Base-by-base conservation (phyloP, 1,140 invertebrate genomes). In the Panonychus citri region DNA sequence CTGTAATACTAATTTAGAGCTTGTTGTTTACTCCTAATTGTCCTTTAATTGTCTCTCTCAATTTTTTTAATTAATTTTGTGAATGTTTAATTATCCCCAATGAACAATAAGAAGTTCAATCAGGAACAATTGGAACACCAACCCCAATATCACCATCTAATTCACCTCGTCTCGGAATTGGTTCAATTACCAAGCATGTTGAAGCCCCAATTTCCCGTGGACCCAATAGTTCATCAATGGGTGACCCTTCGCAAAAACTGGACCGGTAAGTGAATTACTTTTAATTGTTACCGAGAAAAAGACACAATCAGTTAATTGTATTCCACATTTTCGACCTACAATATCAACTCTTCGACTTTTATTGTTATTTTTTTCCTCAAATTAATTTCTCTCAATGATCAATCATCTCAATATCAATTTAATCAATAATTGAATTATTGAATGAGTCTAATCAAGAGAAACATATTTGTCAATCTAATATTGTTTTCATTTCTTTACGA, bases 121-220 rank as follows among this genome's bases (percentile, higher is more conserved):
- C 43, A 46, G 43, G 43, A 46, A 46, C 17, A 51, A 27, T 24
- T 15, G 24, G 24, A 17, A 17, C 24, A 15, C 17, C 49, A 51
- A 25, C 17, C 24, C 25, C 49, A 30, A 51, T 17, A 28, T 51
- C 49, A 8, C 49, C 49, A 28, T 12, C 28, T 30, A 25, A 17
- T 17, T 25, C 49, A 51, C 49, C 49, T 4, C 13, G 49, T 34
- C 12, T 34, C 5, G 30, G 30, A 34, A 34, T 34, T 12, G 30
- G 30, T 51, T 30, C 49, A 24, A 17, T 51, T n/a, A 51, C 26
- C 10, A 51, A 51, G 28, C 79, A 80, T 67, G 81, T 83, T 57
- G 66, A 70, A 53, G 79, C 81, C 55, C 81, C 82, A 52, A 77
- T 81, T 67, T 76, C 78, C 58, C 74, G 70, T 59, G 30, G 30